Evolutionary conservation across 2,888 invertebrate species (phyloP), one percentile per base, ranked within the genome.

Genomic region (Serripes groenlandicus): DNA sequence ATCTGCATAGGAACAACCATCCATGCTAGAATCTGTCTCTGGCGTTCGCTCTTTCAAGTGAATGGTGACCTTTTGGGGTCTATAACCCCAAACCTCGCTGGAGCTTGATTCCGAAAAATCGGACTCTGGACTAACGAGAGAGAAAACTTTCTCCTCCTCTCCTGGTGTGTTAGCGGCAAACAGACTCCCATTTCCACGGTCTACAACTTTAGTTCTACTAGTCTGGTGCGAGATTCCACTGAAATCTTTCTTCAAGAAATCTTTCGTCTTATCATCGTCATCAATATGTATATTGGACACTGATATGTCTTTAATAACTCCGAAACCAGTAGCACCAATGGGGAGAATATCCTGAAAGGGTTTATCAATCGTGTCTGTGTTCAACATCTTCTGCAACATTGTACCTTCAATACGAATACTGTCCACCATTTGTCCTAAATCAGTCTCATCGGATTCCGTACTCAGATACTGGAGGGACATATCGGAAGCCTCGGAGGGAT

Each of bases 251-350:
- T 85, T 86, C 23, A 89, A 85, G 85, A 94, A 94, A 37, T 91
- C 90, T 75, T 89, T 90, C 9, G 92, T 93, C 78, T 94, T 94
- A 78, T 94, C 93, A 2, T 84, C 83, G 49, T 93, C 93, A 30
- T 78, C 87, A 7, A 92, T 76, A 73, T 92, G 89, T 62, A 94
- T 93, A 85, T 94, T 94, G 15, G 92, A 91, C 30, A 94, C 92
- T n/a, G 92, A 93, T 21, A 94, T 83, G 78, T 94, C 93, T 83
- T 94, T 94, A 49, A 94, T 94, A 5, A 92, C 82, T 21, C 94
- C 94, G 88, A 94, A 94, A n/a, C 66, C 66, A 9, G 66, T 78
- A 72, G 66, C 79, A 66, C 77, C 78, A 58, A 58, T 18, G 23
- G 78, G 60, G 4, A 73, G 30, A 35, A 56, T 70, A 23, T 83